phyloP scores from a whole-genome alignment of 2,797 vertebrate species.

The Myotis planiceps region DNA sequence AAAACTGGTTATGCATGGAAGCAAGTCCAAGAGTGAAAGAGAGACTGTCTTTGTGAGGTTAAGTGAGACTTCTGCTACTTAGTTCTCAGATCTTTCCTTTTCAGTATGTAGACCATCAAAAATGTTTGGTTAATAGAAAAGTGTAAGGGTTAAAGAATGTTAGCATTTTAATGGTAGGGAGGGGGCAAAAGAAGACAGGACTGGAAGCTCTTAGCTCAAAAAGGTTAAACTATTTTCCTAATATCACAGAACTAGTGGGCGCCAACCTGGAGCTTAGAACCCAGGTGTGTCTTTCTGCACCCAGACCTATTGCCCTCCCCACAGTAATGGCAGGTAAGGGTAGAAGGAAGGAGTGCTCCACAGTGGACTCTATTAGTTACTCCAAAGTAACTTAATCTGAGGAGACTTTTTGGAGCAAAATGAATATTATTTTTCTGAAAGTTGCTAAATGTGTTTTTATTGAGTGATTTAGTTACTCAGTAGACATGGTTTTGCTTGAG shows the following conservation, averaged over 20 bases:
- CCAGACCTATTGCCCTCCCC: rapidly evolving
- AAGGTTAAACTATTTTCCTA: background rate
- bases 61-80: background rate
- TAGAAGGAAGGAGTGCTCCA: rapidly evolving
- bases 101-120: background rate
- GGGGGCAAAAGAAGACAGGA: background rate
- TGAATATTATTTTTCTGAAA: slow-evolving; percentile 8
- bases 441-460: background rate
- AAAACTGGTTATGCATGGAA: background rate
- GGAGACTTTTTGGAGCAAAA: background rate
- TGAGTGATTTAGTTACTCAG: background rate
- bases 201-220: background rate
- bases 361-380: background rate
- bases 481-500: slow-evolving; percentile 11
- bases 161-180: background rate
- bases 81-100: background rate
- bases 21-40: background rate
- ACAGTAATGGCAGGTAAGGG: rapidly evolving
- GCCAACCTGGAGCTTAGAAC: background rate
- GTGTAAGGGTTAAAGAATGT: background rate
- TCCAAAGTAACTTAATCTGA: background rate
- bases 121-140: background rate
- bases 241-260: background rate
- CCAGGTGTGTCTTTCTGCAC: background rate
- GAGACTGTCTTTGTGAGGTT: background rate